These are phyloP conservation scores for Notamacropus eugenii DNA, from an alignment of 2,797 vertebrate genomes.

Conservation along the genomic window DNA sequence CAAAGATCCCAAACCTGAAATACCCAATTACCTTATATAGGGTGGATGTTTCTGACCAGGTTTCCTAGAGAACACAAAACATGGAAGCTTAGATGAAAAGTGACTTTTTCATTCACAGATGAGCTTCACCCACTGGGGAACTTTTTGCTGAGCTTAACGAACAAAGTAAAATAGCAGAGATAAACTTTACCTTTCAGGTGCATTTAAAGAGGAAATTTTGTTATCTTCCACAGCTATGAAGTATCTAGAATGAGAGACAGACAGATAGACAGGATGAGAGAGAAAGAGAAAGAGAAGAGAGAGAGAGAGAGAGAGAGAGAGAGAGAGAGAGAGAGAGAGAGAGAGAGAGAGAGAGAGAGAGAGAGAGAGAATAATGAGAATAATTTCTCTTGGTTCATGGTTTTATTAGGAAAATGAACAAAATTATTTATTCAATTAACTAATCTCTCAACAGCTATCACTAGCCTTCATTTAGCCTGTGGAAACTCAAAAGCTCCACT, in stretches of 20 bases:
- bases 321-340: background rate
- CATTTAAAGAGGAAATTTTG: constrained; percentile 87
- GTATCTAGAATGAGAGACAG: constrained; percentile 85
- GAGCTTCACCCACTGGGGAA: constrained; percentile 19
- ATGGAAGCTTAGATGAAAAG: constrained; percentile 60
- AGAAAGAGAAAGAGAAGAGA: constrained; percentile 27
- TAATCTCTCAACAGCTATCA: background rate
- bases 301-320: constrained; percentile 18
- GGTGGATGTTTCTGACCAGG: constrained; percentile 87
- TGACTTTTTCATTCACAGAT: background rate
- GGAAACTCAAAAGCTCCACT: constrained; percentile 15
- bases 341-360: constrained; percentile 23
- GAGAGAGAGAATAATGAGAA: constrained; percentile 1
- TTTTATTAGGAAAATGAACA: constrained; percentile 37
- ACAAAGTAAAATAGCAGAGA: constrained; percentile 33
- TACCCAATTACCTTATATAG: constrained; percentile 91
- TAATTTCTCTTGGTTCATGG: background rate
- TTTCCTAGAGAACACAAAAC: constrained; percentile 78
- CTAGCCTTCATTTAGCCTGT: background rate
- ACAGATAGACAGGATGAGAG: constrained; percentile 47
- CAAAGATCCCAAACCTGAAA: background rate
- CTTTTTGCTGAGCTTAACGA: constrained; percentile 50
- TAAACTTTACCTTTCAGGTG: constrained; percentile 87
- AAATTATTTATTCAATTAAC: constrained; percentile 38
- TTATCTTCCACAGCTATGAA: constrained; percentile 90